Percentiles rank a stretch among this genome's conserved stretches.
These are phyloP conservation scores for Perca schrenkii DNA, from an alignment of 2,113 vertebrate genomes.

Conservation along the genomic window DNA sequence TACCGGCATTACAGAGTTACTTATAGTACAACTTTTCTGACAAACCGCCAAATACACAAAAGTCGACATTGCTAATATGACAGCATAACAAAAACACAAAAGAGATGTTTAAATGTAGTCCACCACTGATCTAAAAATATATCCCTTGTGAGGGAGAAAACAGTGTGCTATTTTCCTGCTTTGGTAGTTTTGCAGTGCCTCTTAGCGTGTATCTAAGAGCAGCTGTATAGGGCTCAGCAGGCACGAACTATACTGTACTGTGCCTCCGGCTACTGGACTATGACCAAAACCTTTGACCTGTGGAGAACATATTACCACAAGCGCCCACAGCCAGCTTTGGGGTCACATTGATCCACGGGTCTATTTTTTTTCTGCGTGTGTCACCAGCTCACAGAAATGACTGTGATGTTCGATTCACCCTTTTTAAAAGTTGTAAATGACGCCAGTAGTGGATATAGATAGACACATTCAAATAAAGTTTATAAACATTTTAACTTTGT, in stretches of 20 bases:
- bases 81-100: conserved; percentile 54
- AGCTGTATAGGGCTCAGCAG: conserved; percentile 48
- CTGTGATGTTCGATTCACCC: neutral
- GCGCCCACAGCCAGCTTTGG: conserved; percentile 45
- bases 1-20: conserved; percentile 9
- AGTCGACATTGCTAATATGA: conserved; percentile 36
- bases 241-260: conserved; percentile 43
- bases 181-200: conserved; percentile 44
- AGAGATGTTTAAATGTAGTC: conserved; percentile 66
- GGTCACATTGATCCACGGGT: conserved; percentile 61
- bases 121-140: conserved; percentile 72
- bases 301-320: conserved; percentile 49
- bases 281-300: conserved; percentile 72
- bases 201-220: conserved; percentile 51
- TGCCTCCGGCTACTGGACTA: conserved; percentile 59
- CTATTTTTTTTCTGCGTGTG: conserved; percentile 3
- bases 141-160: conserved; percentile 34
- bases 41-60: conserved; percentile 32
- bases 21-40: conserved; percentile 25
- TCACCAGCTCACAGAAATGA: conserved; percentile 13
- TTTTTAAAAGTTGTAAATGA: neutral
- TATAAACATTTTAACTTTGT: conserved; percentile 1
- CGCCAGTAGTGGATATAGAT: neutral
- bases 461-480: neutral
- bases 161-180: conserved; percentile 42